phyloP scores from a whole-genome alignment of 2,113 vertebrate genomes.

The Elephantulus edwardii region DNA sequence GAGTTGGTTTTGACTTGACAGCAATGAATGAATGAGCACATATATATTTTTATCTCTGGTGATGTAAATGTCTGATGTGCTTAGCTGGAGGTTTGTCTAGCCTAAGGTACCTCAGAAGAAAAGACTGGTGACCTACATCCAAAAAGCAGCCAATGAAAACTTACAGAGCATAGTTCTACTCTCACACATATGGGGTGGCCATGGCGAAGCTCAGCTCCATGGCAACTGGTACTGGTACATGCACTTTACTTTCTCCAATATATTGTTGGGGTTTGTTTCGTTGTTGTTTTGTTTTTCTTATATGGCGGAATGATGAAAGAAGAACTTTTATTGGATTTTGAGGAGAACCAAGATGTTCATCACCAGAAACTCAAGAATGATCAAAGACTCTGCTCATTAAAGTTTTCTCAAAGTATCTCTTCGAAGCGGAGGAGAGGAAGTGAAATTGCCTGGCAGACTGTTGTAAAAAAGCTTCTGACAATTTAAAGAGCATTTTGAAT shows the following conservation, averaged over 20 bases:
- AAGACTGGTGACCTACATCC: background rate
- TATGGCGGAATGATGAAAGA: too few species aligned
- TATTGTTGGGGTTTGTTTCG: background rate
- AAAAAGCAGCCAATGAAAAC: background rate
- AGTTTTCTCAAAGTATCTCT: background rate
- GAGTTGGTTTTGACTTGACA: too few species aligned
- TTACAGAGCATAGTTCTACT: background rate
- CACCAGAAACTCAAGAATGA: conserved; percentile 18
- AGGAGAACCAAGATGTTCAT: background rate
- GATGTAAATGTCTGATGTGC: background rate
- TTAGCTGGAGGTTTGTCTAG: background rate
- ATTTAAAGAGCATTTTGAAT: conserved; percentile 34
- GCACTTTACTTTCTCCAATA: background rate
- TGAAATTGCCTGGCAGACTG: background rate
- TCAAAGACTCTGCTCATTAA: background rate
- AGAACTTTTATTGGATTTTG: background rate
- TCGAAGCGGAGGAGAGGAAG: background rate
- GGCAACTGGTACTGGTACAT: background rate
- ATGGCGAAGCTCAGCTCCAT: background rate
- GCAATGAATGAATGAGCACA: too few species aligned
- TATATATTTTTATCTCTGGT: background rate
- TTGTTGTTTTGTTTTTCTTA: too few species aligned
- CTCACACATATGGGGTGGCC: background rate
- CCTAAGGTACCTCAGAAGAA: background rate
- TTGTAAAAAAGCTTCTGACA: background rate